Evolutionary conservation across 2,797 vertebrate genomes (phyloP).

Genomic region (Sebastes trivittatus): DNA sequence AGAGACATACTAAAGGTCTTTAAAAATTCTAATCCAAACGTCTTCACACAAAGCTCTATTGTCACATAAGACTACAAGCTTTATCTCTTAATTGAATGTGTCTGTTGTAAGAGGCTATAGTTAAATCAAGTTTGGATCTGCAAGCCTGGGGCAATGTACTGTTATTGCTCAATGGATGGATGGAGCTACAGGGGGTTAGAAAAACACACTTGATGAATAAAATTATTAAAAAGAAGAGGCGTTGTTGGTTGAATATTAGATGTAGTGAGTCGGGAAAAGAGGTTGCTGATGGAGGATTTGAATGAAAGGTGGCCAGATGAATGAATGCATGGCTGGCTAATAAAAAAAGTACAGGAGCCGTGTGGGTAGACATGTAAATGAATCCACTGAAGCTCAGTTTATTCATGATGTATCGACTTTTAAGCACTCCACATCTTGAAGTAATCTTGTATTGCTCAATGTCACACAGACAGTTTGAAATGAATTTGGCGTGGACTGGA

Average conservation of each 20-base stretch:
- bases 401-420: constrained; percentile 37
- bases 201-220: background rate
- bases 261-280: background rate
- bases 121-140: constrained; percentile 37
- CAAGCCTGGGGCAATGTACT: constrained; percentile 13
- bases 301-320: constrained; percentile 1
- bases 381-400: constrained; percentile 11
- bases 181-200: background rate
- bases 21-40: background rate
- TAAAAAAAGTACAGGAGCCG: constrained; percentile 22
- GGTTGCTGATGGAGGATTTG: background rate
- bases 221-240: background rate
- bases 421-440: constrained; percentile 70
- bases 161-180: background rate
- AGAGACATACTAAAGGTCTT: background rate
- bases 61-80: background rate
- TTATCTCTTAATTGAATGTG: background rate
- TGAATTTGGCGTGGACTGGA: constrained; percentile 47
- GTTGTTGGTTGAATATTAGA: background rate
- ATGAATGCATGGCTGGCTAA: background rate
- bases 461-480: constrained; percentile 59
- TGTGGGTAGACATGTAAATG: background rate
- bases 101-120: background rate
- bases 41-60: constrained; percentile 14
- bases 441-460: constrained; percentile 68